Percentiles rank a stretch among this genome's conserved stretches.
These are phyloP conservation scores for Columba guinea DNA, from an alignment of 2,797 vertebrate species.

Conservation along the genomic window DNA sequence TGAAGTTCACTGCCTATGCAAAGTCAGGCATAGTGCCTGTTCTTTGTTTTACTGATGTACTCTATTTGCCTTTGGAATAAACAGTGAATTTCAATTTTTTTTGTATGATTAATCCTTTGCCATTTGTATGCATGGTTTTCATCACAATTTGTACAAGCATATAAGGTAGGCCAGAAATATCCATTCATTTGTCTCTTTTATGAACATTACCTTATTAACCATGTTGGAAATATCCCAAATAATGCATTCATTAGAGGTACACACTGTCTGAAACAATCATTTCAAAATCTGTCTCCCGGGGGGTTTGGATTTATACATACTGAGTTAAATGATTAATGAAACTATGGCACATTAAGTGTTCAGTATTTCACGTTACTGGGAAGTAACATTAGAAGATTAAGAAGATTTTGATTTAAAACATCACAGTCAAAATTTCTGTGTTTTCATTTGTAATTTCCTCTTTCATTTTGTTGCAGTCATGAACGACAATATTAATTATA, in stretches of 20 bases:
- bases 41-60: neutral
- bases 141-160: conserved; percentile 11
- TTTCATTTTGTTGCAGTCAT: neutral
- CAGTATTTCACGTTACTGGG: neutral
- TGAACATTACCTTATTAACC: conserved; percentile 61
- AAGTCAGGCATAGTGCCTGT: neutral
- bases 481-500: neutral
- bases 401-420: conserved; percentile 12
- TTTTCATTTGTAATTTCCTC: conserved; percentile 33
- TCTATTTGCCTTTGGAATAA: conserved; percentile 12
- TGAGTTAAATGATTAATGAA: conserved; percentile 54
- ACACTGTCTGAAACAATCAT: conserved; percentile 30
- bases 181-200: conserved; percentile 51
- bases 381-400: neutral
- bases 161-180: conserved; percentile 17
- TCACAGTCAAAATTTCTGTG: neutral
- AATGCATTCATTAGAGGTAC: conserved; percentile 56
- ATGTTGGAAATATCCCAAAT: conserved; percentile 62
- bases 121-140: neutral
- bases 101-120: neutral
- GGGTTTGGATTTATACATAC: conserved; percentile 47
- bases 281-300: conserved; percentile 44
- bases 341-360: conserved; percentile 10
- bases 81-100: neutral
- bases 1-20: neutral